These are phyloP conservation scores for Seira sanloemensis DNA, from an alignment of 2,888 invertebrate genomes.

Conservation along the genomic window DNA sequence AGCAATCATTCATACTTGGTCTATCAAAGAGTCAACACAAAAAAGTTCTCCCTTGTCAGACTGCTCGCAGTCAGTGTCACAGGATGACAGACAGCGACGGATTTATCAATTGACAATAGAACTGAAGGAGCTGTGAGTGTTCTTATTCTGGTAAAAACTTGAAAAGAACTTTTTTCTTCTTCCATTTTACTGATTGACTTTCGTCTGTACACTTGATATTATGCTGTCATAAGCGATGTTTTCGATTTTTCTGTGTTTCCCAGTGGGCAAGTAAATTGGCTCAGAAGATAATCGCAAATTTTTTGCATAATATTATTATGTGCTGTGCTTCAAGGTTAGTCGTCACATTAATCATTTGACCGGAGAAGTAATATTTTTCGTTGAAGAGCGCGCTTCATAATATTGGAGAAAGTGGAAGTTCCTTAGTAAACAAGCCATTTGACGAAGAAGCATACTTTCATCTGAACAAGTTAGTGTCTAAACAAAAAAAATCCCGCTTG, in stretches of 20 bases:
- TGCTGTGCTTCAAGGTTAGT: slow-evolving; percentile 20
- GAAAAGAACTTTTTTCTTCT: not conserved
- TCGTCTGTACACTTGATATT: not conserved
- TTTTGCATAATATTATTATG: not conserved
- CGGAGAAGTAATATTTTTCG: not conserved
- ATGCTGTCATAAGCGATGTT: not conserved
- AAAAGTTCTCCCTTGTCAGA: slow-evolving; percentile 40
- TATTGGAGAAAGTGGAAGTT: slow-evolving; percentile 3
- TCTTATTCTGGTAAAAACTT: slow-evolving; percentile 28
- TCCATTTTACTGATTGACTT: slow-evolving; percentile 33
- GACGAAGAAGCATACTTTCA: not conserved
- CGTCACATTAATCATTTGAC: slow-evolving; percentile 26
- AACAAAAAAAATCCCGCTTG: too few species aligned
- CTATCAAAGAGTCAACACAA: not conserved
- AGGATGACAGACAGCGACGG: slow-evolving; percentile 40
- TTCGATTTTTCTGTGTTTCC: not conserved
- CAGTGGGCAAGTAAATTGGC: not conserved
- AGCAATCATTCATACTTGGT: not conserved
- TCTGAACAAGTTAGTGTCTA: slow-evolving; percentile 1
- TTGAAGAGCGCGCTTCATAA: not conserved
- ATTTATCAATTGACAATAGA: too few species aligned
- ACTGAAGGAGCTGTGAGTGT: too few species aligned
- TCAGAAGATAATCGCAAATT: slow-evolving; percentile 12
- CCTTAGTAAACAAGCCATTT: slow-evolving; percentile 23
- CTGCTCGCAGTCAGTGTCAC: slow-evolving; percentile 31